Base-by-base conservation (phyloP, 2,888 invertebrate genomes). In the Hirtodrosophila confusa region DNA sequence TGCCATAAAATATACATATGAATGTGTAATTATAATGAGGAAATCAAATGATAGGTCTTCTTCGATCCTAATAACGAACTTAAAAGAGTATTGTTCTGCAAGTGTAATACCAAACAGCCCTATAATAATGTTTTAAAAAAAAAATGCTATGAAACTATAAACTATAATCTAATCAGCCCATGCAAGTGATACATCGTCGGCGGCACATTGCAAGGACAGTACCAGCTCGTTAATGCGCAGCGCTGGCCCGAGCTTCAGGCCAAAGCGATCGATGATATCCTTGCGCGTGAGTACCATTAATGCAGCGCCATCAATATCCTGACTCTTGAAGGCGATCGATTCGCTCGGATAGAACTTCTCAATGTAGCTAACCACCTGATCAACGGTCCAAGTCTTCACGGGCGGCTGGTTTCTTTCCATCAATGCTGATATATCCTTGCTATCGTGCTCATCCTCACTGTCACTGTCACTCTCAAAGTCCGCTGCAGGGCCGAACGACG, bases 251-350 rank as follows among this genome's bases (percentile, higher is more conserved):
- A 98, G 92, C 69, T 96, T 96, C 17, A 98, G 92, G 39, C 95
- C 95, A 66, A 98, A 92, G 35, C 96, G 96, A 63, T 94, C 94
- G 3, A 98, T 93, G 24, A 98, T 96, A 89, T 98, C 98, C 37
- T 94, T 94, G 72, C 98, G 93, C 82, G 95, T 95, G 90, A 98
- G 94, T 83, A 98, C 93, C 65, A 97, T 92, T 55, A 98, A 91
- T 0, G 97, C 96, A 85, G 95, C 94, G 0, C 98, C 98, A 92
- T 98, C 98, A 69, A 98, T 97, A 90, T 98, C 97, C 93, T 98
- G 97, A 74, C 96, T 95, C 88, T 94, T 94, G 78, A 98, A 96
- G 33, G 96, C 94, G 58, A 94, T 93, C 0, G 98, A 97, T 88
- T 96, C 96, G 56, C 95, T 94, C 0, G 95, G 95, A 74, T 97